These are phyloP conservation scores for Philereme vetulata DNA, from an alignment of 2,888 invertebrate genomes.

Conservation along the genomic window DNA sequence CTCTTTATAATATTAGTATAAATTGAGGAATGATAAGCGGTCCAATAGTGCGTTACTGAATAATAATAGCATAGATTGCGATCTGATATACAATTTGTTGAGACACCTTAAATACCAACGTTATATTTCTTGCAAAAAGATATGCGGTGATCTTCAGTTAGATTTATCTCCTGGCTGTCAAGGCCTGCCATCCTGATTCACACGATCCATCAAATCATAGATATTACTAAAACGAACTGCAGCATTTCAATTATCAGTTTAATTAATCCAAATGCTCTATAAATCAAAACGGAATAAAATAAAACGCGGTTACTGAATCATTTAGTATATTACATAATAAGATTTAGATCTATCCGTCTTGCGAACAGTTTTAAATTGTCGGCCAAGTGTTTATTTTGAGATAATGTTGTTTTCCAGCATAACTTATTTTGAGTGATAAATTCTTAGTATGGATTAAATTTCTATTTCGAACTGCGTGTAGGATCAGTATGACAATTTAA, in stretches of 20 bases:
- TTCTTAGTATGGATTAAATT: constrained; percentile 18
- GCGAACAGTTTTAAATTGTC: constrained; percentile 23
- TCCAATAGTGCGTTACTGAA: no score
- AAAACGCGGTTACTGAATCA: constrained; percentile 32
- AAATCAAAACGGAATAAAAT: constrained; percentile 35
- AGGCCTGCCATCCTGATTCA: constrained; percentile 21
- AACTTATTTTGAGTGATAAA: constrained; percentile 23
- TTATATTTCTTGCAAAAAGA: constrained; percentile 4
- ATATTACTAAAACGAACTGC: constrained; percentile 20
- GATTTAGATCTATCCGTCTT: constrained; percentile 24
- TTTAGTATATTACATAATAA: constrained; percentile 36
- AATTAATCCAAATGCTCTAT: constrained; percentile 30
- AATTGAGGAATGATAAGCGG: no score
- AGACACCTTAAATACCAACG: no score
- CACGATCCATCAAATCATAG: constrained; percentile 16
- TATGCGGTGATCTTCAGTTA: constrained; percentile 8
- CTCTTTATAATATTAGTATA: no score
- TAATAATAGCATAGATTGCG: no score
- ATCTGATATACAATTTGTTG: no score
- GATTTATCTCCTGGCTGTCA: constrained; percentile 9
- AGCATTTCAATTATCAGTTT: constrained; percentile 30
- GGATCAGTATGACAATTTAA: not conserved
- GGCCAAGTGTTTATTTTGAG: constrained; percentile 32
- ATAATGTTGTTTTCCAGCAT: constrained; percentile 25
- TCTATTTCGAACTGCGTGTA: constrained; percentile 3